These are phyloP conservation scores for Sphaerophoria rueppellii DNA, from an alignment of 2,888 invertebrate species.

Conservation along the genomic window DNA sequence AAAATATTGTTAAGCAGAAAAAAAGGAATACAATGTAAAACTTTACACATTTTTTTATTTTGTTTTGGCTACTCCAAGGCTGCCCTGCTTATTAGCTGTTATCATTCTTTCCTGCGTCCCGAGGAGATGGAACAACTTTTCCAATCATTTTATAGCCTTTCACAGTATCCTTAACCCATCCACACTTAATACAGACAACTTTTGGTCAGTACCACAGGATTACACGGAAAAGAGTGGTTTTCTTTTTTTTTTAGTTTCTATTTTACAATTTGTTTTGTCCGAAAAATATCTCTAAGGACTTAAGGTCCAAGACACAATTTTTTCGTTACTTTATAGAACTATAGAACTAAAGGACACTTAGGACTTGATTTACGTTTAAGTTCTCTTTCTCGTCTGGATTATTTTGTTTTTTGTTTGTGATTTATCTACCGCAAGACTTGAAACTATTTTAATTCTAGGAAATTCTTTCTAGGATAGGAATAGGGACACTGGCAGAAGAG, in stretches of 20 bases:
- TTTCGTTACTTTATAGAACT: background rate
- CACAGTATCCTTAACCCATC: background rate
- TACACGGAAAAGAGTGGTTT: background rate
- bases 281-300: too few species aligned
- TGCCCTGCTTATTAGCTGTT: background rate
- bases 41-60: too few species aligned
- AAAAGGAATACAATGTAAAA: constrained; percentile 7
- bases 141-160: constrained; percentile 54
- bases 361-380: constrained; percentile 63
- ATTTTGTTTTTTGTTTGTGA: constrained; percentile 21
- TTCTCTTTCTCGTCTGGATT: constrained; percentile 22
- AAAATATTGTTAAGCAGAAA: constrained; percentile 10
- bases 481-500: constrained; percentile 39
- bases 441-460: too few species aligned
- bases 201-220: constrained; percentile 25
- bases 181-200: constrained; percentile 19
- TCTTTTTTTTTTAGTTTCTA: background rate
- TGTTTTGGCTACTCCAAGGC: background rate
- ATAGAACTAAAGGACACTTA: constrained; percentile 12
- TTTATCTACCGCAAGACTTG: constrained; percentile 22
- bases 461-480: constrained; percentile 16
- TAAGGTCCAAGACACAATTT: too few species aligned
- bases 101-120: background rate
- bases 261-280: background rate
- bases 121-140: constrained; percentile 48